Percentiles rank a stretch among this genome's conserved stretches.
Conservation (phyloP, 1,140 invertebrate genomes). For the Dendrolimus punctatus region DNA sequence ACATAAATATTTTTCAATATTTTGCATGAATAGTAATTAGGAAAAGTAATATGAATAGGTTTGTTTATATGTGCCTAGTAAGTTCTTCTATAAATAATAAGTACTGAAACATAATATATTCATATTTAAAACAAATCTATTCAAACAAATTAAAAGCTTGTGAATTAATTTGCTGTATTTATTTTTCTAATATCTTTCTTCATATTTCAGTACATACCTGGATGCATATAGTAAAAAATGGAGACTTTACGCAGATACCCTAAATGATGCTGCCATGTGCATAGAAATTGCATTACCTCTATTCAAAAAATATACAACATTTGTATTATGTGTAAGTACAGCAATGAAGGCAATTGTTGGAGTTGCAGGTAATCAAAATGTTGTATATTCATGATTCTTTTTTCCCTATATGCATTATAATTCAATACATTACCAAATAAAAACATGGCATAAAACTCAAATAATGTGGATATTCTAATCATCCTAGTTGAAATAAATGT, state of each 20-base stretch:
- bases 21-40: too few relatives aligned
- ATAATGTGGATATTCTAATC: not conserved
- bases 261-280: constrained; percentile 93
- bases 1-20: too few relatives aligned
- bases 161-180: not conserved
- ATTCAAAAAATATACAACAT: constrained; percentile 72
- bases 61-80: too few relatives aligned
- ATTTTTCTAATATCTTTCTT: constrained; percentile 10
- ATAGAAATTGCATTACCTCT: constrained; percentile 84
- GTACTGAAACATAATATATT: too few relatives aligned
- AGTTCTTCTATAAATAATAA: too few relatives aligned
- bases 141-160: too few relatives aligned
- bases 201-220: constrained; percentile 76
- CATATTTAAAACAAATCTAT: too few relatives aligned
- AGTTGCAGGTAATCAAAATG: constrained; percentile 78
- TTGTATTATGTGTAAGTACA: constrained; percentile 80
- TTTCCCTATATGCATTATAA: not conserved
- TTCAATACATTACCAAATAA: not conserved
- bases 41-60: too few relatives aligned
- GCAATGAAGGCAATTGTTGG: constrained; percentile 85
- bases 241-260: constrained; percentile 94
- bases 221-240: constrained; percentile 93
- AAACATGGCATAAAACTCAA: not conserved
- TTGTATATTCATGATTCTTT: not conserved
- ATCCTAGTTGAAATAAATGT: too few relatives aligned